phyloP scores from a whole-genome alignment of 1,140 invertebrate genomes.

The Tenebrio molitor region DNA sequence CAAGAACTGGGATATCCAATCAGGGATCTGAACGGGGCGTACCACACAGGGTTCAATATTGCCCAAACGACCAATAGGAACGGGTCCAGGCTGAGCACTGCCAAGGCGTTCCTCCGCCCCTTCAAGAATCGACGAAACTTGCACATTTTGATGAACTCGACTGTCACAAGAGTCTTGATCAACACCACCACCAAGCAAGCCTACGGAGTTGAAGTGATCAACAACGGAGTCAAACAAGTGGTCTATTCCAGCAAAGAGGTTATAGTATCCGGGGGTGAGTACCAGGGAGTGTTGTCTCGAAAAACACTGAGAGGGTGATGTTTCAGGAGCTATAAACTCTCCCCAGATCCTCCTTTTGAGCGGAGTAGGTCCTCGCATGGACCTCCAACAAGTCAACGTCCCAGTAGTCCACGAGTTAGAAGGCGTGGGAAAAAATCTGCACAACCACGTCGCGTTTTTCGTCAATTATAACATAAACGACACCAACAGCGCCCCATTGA shows the following conservation, averaged over 20 bases:
- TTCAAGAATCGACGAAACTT: slow-evolving; percentile 81
- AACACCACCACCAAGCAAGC: slow-evolving; percentile 77
- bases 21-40: slow-evolving; percentile 87
- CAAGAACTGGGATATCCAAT: slow-evolving; percentile 86
- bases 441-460: slow-evolving; percentile 87
- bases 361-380: slow-evolving; percentile 83
- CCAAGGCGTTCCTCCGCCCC: slow-evolving; percentile 86
- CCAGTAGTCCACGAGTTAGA: slow-evolving; percentile 81
- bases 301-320: no score
- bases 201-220: slow-evolving; percentile 77
- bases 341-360: slow-evolving; percentile 88
- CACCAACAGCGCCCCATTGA: slow-evolving; percentile 83
- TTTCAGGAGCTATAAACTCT: slow-evolving; percentile 81
- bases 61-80: slow-evolving; percentile 91
- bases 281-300: background rate
- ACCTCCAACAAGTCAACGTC: slow-evolving; percentile 76
- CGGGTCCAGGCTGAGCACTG: slow-evolving; percentile 86
- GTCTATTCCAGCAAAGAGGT: slow-evolving; percentile 77
- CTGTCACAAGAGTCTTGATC: slow-evolving; percentile 80
- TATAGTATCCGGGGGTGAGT: slow-evolving; percentile 72
- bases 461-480: slow-evolving; percentile 86
- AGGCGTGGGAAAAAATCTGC: slow-evolving; percentile 89
- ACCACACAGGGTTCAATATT: slow-evolving; percentile 84
- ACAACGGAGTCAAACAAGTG: slow-evolving; percentile 71
- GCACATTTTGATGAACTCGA: slow-evolving; percentile 83